Base-by-base conservation (phyloP, 2,797 vertebrate genomes). In the Pseudochirops cupreus region DNA sequence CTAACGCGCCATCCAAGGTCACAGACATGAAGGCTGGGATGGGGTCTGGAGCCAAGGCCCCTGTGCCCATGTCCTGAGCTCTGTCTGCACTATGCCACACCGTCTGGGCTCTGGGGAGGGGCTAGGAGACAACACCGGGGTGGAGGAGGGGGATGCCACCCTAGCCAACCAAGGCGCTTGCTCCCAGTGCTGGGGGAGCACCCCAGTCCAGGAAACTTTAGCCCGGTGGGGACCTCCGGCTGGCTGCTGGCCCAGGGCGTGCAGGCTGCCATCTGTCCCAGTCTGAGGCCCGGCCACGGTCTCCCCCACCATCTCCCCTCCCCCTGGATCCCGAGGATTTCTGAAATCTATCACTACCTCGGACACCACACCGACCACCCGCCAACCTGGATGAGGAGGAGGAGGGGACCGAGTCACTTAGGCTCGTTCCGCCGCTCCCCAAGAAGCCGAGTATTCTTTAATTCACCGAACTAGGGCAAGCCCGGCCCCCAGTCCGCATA, bases 191-290 rank as follows among this genome's bases (percentile, higher is more conserved):
- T 13, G 5, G 33, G 29, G 58, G 58, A 59, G 58, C 58, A 59
- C 58, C 58, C 28, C 58, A 59, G 31, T 31, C 31, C 13, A 10
- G 59, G 59, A 62, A 62, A 62, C 59, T 31, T 62, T 33, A 33
- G 59, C 31, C 12, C 0, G 1, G 62, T 16, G n/a, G 1, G 16
- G 33, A 1, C 62, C 62, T n/a, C 33, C 0, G 14, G 31, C 62
- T n/a, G 62, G 29, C 33, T 6, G 33, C 62, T 14, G 62, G 62
- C 62, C 33, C 62, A 2, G 14, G 33, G 4, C 5, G 29, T 31
- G 29, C 58, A 33, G 58, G 58, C 58, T 62, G 29, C 29, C 29
- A 62, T 31, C 29, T 62, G 58, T 62, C 58, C 11, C 58, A 33
- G 4, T 62, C 58, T 62, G 29, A 11, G 58, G 13, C 1, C 13